Base-by-base conservation (phyloP, 2,888 invertebrate genomes). In the Xylota segnis region DNA sequence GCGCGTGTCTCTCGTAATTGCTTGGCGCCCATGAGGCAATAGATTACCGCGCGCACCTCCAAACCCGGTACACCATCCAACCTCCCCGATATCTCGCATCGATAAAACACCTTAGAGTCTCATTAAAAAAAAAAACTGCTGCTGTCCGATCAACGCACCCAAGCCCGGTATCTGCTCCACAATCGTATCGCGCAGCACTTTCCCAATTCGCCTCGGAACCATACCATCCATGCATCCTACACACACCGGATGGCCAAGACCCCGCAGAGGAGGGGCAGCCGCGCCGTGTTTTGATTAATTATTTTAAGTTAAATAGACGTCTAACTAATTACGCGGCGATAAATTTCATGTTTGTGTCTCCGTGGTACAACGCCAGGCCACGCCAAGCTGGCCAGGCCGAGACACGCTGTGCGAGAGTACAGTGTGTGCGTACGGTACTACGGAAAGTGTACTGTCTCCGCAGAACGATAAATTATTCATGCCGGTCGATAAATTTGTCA, bases 401-500 rank as follows among this genome's bases (percentile, higher is more conserved):
- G 45, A 23, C 58, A 32, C 40, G 14, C 47, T n/a, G 18, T n/a
- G 32, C 9, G 34, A 34, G 14, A 10, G 16, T 10, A n/a, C 12
- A 16, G 40, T 10, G 27, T 37, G 37, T 61, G 79, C 76, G 82
- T 76, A 76, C 61, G 47, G 71, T 82, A 71, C n/a, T 45, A 76
- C 76, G 72, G 32, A 65, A 65, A 70, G 74, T 65, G 63, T 65
- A 77, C 68, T 70, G 63, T 82, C 68, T 76, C 32, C 32, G 37
- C 27, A n/a, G 23, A 43, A 70, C 87, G 77, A 88, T 88, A 88
- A 88, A 88, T 88, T 88, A 88, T 88, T 87, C 88, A 88, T 83
- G 87, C 77, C 86, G 81, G 87, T 79, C 88, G 88, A 88, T 88
- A 88, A 88, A 88, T 88, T 88, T 88, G 88, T 88, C 88, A 83